Conservation (phyloP, 2,797 vertebrate species). For the Premnoplex brunnescens region DNA sequence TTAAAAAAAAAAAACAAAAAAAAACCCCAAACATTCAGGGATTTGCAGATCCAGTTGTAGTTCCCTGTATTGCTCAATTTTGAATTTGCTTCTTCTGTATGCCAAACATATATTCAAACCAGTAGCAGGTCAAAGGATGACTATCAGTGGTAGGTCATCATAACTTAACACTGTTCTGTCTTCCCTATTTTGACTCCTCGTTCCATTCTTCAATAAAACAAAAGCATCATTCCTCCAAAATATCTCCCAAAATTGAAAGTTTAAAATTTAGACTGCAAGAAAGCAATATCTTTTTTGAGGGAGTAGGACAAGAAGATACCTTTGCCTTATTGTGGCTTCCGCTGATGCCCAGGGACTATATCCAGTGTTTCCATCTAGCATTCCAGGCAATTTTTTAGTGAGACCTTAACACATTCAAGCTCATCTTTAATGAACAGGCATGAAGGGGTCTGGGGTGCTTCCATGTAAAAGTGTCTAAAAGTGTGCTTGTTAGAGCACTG, state of each 20-base stretch:
- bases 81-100: neutral
- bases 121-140: neutral
- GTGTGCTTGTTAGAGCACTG: neutral
- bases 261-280: neutral
- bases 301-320: neutral
- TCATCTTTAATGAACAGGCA: neutral
- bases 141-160: neutral
- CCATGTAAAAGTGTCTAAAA: neutral
- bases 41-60: neutral
- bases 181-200: neutral
- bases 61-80: neutral
- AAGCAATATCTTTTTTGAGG: neutral
- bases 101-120: neutral
- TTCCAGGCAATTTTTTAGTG: neutral
- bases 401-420: neutral
- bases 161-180: neutral
- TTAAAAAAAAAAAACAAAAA: neutral
- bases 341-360: neutral
- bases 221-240: neutral
- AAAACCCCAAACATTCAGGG: rapidly evolving
- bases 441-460: neutral
- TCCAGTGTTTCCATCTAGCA: neutral
- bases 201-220: neutral
- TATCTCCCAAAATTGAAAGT: neutral
- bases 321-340: neutral